phyloP scores from a whole-genome alignment of 2,888 invertebrate species.

The Chirona hameri region DNA sequence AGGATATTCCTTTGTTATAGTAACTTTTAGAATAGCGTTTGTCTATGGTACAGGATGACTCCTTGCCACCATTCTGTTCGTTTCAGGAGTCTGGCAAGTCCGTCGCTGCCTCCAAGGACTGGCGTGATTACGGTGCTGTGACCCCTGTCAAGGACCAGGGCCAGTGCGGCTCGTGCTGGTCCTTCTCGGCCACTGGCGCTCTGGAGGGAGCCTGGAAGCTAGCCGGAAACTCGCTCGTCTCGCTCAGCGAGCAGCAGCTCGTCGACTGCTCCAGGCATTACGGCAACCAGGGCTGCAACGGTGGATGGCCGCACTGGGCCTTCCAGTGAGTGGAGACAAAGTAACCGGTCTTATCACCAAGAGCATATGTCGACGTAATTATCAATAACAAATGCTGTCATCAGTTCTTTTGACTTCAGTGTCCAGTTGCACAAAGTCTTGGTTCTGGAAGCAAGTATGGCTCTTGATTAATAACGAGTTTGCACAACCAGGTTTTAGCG shows the following conservation, averaged over 20 bases:
- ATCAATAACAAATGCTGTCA: too few species aligned
- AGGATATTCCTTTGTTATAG: too few species aligned
- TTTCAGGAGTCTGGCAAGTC: neutral
- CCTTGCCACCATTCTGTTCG: too few species aligned
- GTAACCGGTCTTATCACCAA: too few species aligned
- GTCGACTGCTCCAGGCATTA: slow-evolving; percentile 79
- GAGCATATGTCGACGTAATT: too few species aligned
- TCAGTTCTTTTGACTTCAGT: too few species aligned
- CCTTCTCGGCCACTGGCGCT: neutral
- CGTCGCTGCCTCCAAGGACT: neutral
- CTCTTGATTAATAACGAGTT: too few species aligned
- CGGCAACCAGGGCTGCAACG: slow-evolving; percentile 86
- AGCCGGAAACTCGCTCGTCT: neutral
- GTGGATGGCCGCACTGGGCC: slow-evolving; percentile 78
- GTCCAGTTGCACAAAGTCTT: too few species aligned
- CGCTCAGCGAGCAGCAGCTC: slow-evolving; percentile 86
- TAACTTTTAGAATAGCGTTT: too few species aligned
- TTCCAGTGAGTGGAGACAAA: slow-evolving; percentile 56
- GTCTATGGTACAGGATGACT: too few species aligned
- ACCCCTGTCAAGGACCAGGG: slow-evolving; percentile 3
- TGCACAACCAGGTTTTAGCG: too few species aligned
- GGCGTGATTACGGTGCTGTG: neutral
- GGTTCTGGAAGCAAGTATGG: too few species aligned
- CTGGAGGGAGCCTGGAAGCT: neutral
- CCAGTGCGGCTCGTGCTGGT: slow-evolving; percentile 13